Conservation (phyloP, 2,888 invertebrate genomes). For the Fragum fragum region DNA sequence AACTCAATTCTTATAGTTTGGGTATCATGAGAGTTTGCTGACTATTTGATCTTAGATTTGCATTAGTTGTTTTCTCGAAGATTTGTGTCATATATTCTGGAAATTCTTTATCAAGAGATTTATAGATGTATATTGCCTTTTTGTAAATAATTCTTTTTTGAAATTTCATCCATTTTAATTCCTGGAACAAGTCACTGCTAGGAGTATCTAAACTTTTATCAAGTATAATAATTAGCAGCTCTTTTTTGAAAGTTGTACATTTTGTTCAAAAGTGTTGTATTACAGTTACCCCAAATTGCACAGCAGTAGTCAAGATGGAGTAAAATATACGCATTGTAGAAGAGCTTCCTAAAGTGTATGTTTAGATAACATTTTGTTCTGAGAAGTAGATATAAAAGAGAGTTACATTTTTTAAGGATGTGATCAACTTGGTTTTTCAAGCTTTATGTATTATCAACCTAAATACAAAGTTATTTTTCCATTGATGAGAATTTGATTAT, state of each 20-base stretch:
- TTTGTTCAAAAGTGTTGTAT: background rate
- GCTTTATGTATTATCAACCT: conserved; percentile 13
- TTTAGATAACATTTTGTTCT: conserved; percentile 20
- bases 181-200: conserved; percentile 3
- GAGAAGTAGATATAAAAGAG: conserved; percentile 26
- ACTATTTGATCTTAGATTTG: background rate
- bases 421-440: background rate
- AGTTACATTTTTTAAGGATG: conserved; percentile 23
- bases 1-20: conserved; percentile 3
- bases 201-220: conserved; percentile 20
- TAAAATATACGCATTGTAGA: conserved; percentile 31
- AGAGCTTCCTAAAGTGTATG: background rate
- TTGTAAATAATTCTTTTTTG: conserved; percentile 27
- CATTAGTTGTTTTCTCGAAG: background rate
- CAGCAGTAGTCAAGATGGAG: conserved; percentile 30
- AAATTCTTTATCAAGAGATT: conserved; percentile 15
- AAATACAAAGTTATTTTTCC: background rate
- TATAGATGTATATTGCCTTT: conserved; percentile 28
- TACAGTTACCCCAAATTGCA: conserved; percentile 33
- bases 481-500: too few relatives aligned
- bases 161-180: conserved; percentile 30
- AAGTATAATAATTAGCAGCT: conserved; percentile 27
- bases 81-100: conserved; percentile 25
- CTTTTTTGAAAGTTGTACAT: conserved; percentile 20
- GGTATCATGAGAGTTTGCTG: background rate